Conservation (phyloP, 2,113 vertebrate genomes). For the Gallinago media region DNA sequence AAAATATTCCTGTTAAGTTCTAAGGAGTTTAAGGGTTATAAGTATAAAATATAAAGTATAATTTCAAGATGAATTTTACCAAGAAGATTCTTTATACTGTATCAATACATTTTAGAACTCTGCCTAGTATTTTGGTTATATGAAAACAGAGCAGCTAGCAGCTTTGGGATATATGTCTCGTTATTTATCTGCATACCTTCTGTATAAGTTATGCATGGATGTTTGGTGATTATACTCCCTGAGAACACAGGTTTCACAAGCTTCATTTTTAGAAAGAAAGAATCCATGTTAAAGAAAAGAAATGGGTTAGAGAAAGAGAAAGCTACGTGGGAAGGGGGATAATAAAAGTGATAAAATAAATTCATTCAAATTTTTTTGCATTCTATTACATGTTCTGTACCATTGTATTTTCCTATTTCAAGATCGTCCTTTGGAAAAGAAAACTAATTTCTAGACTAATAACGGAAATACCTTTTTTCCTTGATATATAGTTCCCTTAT, state of each 20-base stretch:
- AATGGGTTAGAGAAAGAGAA: neutral
- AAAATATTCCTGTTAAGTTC: neutral
- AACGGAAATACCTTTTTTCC: neutral
- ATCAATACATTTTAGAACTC: neutral
- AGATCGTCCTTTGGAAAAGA: slow-evolving; percentile 5
- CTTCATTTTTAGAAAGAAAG: neutral
- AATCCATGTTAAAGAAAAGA: neutral
- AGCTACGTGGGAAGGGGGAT: neutral
- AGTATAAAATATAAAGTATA: neutral
- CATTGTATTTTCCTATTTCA: neutral
- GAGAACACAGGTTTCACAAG: slow-evolving; percentile 8
- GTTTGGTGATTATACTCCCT: slow-evolving; percentile 6
- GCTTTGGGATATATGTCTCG: neutral
- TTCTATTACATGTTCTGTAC: neutral
- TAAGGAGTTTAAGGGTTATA: neutral
- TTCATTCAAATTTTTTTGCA: neutral
- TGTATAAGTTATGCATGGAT: neutral
- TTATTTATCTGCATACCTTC: neutral
- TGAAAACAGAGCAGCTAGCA: neutral
- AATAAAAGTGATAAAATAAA: neutral
- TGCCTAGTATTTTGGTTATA: neutral
- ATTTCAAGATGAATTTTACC: neutral
- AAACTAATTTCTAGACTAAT: slow-evolving; percentile 10
- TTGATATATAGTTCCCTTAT: neutral
- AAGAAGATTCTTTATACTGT: neutral